Conservation (phyloP, 2,113 vertebrate genomes). For the Hipposideros armiger region DNA sequence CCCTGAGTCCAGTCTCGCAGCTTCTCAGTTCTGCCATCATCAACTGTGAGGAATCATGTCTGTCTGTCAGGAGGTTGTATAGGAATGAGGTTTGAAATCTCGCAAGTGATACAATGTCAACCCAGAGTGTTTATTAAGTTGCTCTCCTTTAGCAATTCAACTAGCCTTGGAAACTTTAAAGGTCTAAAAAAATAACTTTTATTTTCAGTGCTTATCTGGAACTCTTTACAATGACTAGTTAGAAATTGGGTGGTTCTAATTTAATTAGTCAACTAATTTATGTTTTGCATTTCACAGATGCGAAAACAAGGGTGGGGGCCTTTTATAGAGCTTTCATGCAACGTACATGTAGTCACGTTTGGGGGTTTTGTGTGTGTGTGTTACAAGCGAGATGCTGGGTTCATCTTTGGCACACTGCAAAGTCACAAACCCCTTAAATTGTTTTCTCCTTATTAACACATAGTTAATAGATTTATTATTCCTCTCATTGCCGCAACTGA, state of each 20-base stretch:
- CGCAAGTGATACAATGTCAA: neutral
- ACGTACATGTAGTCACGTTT: too few relatives aligned
- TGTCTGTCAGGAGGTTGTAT: neutral
- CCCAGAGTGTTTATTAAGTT: neutral
- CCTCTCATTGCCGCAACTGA: neutral
- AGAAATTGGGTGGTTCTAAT: neutral
- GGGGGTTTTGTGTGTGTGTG: too few relatives aligned
- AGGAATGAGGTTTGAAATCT: neutral
- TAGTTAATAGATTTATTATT: neutral
- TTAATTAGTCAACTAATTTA: neutral
- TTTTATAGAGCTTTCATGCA: neutral
- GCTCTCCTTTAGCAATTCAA: neutral
- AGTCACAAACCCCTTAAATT: neutral
- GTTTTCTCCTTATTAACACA: neutral
- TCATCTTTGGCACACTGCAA: neutral
- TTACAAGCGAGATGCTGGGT: neutral
- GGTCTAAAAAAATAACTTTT: too few relatives aligned
- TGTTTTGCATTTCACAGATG: neutral
- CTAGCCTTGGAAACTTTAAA: neutral
- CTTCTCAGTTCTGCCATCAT: neutral
- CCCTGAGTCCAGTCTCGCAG: neutral
- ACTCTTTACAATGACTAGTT: neutral
- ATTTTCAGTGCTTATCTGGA: neutral
- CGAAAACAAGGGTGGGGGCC: rapidly evolving
- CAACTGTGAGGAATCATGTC: neutral